These are phyloP conservation scores for Drosophila tristis DNA, from an alignment of 1,140 invertebrate species.

Conservation along the genomic window DNA sequence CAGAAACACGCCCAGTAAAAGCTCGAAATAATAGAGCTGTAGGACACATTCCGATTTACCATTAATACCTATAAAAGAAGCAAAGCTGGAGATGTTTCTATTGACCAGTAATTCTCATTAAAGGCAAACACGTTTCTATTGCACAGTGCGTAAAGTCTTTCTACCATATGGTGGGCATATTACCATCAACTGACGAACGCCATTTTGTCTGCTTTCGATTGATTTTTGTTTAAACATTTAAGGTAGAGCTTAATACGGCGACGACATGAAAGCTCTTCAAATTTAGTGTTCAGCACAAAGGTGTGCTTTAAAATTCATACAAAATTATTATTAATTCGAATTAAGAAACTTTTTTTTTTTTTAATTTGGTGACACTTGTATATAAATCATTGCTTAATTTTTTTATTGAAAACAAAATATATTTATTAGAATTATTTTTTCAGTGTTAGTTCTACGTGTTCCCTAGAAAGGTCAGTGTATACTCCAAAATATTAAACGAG, in stretches of 20 bases:
- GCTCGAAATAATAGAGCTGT: neutral
- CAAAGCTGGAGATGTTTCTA: neutral
- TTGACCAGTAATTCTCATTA: neutral
- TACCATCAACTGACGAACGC: constrained; percentile 1
- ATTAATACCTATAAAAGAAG: too few species aligned
- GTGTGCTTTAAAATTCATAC: constrained; percentile 42
- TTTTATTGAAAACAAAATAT: too few species aligned
- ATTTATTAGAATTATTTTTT: too few species aligned
- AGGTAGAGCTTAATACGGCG: neutral
- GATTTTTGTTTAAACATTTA: constrained; percentile 1
- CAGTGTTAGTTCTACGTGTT: too few species aligned
- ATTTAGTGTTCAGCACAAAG: constrained; percentile 46
- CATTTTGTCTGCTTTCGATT: constrained; percentile 23
- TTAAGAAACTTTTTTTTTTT: neutral
- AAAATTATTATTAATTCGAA: neutral
- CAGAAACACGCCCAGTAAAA: neutral
- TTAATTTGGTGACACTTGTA: too few species aligned
- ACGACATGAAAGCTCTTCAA: constrained; percentile 38
- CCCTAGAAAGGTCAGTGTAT: too few species aligned
- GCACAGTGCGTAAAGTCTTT: too few species aligned
- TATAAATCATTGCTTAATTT: too few species aligned
- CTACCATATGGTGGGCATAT: neutral
- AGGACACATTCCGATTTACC: too few species aligned
- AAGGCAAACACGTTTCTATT: neutral
- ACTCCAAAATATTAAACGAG: too few species aligned